phyloP scores from a whole-genome alignment of 2,888 invertebrate species.

The Polydesmus complanatus region DNA sequence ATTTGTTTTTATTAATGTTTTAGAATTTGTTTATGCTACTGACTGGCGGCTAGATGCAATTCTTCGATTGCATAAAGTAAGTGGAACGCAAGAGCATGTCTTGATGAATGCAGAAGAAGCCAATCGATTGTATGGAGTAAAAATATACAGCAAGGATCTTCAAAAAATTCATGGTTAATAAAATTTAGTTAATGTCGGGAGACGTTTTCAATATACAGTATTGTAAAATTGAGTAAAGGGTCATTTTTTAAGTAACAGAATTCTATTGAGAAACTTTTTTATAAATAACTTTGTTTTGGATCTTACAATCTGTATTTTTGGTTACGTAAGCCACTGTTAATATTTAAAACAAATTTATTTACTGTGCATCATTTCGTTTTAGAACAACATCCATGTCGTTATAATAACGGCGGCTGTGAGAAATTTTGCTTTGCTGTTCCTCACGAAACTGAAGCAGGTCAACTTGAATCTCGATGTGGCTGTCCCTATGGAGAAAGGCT shows the following conservation, averaged over 20 bases:
- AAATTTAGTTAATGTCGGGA: too few relatives aligned
- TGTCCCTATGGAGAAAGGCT: slow-evolving; percentile 87
- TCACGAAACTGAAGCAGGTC: slow-evolving; percentile 34
- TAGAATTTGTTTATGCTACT: slow-evolving; percentile 86
- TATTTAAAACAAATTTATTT: too few relatives aligned
- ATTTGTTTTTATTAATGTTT: neutral
- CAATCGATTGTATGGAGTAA: slow-evolving; percentile 79
- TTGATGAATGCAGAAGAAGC: slow-evolving; percentile 78
- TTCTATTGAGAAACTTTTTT: too few relatives aligned
- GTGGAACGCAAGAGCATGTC: slow-evolving; percentile 73
- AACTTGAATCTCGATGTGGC: slow-evolving; percentile 57
- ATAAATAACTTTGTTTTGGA: neutral
- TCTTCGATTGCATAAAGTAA: slow-evolving; percentile 71
- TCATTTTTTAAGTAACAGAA: neutral
- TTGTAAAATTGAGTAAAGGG: neutral
- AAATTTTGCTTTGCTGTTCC: slow-evolving; percentile 91
- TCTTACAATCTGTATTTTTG: neutral
- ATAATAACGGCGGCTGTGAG: slow-evolving; percentile 77
- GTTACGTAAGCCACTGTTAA: neutral
- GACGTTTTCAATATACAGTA: slow-evolving; percentile 4
- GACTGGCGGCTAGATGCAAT: slow-evolving; percentile 95
- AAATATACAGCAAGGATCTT: slow-evolving; percentile 37
- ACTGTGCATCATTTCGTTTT: neutral
- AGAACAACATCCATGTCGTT: slow-evolving; percentile 61
- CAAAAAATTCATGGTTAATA: slow-evolving; percentile 23